These are phyloP conservation scores for Coregonus clupeaformis DNA, from an alignment of 2,113 vertebrate genomes.

Conservation along the genomic window DNA sequence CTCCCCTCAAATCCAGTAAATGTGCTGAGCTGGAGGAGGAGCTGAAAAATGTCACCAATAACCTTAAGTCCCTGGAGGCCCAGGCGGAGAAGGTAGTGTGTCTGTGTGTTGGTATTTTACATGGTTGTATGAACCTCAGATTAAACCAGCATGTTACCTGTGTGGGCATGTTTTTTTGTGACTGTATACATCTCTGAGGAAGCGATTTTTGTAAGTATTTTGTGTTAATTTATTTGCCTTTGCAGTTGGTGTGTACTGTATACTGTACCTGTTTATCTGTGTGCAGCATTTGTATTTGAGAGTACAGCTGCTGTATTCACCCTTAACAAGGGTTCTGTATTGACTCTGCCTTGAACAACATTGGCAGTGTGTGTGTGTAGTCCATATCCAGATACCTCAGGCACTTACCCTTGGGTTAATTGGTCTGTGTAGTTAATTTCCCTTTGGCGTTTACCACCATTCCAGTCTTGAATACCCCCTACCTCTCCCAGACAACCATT, in stretches of 20 bases:
- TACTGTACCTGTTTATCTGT: no score
- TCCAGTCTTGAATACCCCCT: background rate
- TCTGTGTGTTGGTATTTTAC: constrained; percentile 1
- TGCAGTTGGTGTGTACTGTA: no score
- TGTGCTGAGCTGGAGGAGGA: constrained; percentile 96
- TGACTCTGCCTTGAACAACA: no score
- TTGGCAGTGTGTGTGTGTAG: no score
- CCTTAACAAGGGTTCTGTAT: no score
- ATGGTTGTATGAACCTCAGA: background rate
- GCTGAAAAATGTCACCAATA: constrained; percentile 98
- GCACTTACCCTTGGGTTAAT: no score
- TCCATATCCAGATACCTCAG: no score
- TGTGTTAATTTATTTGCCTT: no score
- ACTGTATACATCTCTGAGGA: no score
- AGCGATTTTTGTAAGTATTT: no score
- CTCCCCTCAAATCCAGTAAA: constrained; percentile 76
- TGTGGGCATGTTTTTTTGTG: background rate
- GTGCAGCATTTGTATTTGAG: no score
- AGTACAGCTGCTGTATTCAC: no score
- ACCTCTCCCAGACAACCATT: background rate
- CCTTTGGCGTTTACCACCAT: background rate
- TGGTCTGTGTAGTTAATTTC: background rate
- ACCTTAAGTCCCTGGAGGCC: constrained; percentile 97
- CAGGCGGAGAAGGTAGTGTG: constrained; percentile 95
- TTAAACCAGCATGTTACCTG: background rate